Evolutionary conservation across 2,888 invertebrate species (phyloP).

Genomic region (Glyphotaelius pellucidus): DNA sequence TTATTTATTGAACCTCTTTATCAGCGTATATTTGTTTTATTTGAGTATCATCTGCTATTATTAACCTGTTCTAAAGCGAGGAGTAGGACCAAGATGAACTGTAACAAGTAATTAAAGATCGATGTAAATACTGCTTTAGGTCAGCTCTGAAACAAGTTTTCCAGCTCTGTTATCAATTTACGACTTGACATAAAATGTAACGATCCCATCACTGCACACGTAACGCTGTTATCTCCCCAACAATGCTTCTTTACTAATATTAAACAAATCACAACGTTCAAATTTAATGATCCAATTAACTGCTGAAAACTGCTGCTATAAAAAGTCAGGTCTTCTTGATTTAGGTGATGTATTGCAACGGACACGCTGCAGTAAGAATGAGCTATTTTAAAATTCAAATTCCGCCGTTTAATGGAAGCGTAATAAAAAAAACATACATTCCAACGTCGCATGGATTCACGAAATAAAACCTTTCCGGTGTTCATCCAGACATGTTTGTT

Average conservation of each 20-base stretch:
- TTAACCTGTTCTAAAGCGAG: no score
- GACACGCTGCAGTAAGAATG: conserved; percentile 28
- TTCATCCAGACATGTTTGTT: conserved; percentile 15
- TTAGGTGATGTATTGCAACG: conserved; percentile 6
- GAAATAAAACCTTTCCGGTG: conserved; percentile 40
- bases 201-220: not conserved
- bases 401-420: conserved; percentile 35
- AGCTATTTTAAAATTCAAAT: not conserved
- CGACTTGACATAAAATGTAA: not conserved
- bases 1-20: no score
- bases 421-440: conserved; percentile 32
- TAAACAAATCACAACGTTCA: not conserved
- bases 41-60: no score
- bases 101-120: no score
- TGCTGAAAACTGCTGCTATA: not conserved
- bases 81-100: no score
- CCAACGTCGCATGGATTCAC: conserved; percentile 34
- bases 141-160: not conserved
- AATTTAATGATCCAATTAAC: conserved; percentile 2
- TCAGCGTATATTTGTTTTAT: not conserved
- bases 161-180: not conserved
- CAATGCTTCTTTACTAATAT: not conserved
- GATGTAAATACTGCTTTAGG: not conserved
- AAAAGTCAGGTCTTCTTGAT: not conserved
- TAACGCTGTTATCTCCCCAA: not conserved